phyloP scores from a whole-genome alignment of 2,113 vertebrate species.

The Prunella himalayana region DNA sequence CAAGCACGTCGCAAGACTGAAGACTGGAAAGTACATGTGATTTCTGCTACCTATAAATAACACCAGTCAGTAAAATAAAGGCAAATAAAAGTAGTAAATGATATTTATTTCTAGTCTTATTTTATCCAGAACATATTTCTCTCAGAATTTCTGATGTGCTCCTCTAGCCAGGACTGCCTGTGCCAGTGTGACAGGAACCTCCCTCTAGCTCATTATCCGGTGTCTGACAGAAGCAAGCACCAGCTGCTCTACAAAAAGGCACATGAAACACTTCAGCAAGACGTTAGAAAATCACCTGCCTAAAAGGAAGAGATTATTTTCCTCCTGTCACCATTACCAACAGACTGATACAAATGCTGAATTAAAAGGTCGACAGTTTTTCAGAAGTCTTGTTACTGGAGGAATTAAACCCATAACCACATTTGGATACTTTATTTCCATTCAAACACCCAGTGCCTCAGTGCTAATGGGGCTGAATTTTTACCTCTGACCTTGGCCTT shows the following conservation, averaged over 20 bases:
- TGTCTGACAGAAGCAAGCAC: conserved; percentile 10
- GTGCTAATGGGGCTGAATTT: background rate
- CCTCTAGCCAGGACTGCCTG: background rate
- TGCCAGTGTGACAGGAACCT: background rate
- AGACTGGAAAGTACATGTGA: background rate
- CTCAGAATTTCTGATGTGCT: background rate
- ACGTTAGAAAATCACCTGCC: conserved; percentile 6
- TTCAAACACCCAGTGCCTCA: background rate
- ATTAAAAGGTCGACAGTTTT: background rate
- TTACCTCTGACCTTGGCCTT: background rate
- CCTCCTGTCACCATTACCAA: background rate
- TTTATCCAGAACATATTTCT: conserved; percentile 10
- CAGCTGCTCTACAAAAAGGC: conserved; percentile 35
- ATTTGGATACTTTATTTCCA: background rate
- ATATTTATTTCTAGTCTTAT: conserved; percentile 21
- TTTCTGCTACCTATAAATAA: conserved; percentile 1
- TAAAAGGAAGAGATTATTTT: background rate
- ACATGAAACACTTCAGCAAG: conserved; percentile 25
- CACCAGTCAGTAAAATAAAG: conserved; percentile 15
- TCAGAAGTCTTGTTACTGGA: background rate
- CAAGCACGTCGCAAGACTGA: background rate
- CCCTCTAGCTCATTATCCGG: conserved; percentile 10
- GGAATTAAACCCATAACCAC: background rate
- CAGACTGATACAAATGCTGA: background rate
- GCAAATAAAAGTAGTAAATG: background rate